phyloP scores from a whole-genome alignment of 2,797 vertebrate species.

The Pseudopleuronectes americanus region DNA sequence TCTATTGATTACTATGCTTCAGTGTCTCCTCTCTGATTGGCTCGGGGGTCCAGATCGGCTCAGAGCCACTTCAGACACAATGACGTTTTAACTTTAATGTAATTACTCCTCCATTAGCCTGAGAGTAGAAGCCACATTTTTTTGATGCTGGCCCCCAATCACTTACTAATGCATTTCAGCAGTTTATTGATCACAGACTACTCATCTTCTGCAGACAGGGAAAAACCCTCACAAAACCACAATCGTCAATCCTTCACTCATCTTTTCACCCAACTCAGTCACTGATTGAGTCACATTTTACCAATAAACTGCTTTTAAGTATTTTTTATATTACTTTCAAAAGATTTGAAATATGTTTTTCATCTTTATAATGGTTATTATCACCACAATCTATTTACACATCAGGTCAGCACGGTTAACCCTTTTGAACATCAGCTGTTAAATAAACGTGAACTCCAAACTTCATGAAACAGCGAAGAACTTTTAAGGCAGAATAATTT shows the following conservation, averaged over 20 bases:
- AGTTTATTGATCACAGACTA: conserved; percentile 46
- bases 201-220: background rate
- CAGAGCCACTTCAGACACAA: conserved; percentile 26
- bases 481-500: conserved; percentile 6
- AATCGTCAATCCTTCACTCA: background rate
- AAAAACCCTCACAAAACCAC: background rate
- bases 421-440: background rate
- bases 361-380: conserved; percentile 24
- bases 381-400: conserved; percentile 45
- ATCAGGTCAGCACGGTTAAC: conserved; percentile 16
- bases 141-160: conserved; percentile 36
- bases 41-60: conserved; percentile 37
- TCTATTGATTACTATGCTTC: conserved; percentile 47
- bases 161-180: conserved; percentile 49
- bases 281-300: background rate
- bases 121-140: conserved; percentile 38
- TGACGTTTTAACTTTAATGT: conserved; percentile 56
- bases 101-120: conserved; percentile 61
- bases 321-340: conserved; percentile 32
- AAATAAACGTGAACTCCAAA: too few species aligned
- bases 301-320: background rate
- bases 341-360: conserved; percentile 8
- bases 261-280: too few species aligned
- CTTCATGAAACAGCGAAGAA: background rate
- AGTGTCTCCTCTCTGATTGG: conserved; percentile 40